Conservation (phyloP, 2,797 vertebrate genomes). For the Neostethus bicornis region DNA sequence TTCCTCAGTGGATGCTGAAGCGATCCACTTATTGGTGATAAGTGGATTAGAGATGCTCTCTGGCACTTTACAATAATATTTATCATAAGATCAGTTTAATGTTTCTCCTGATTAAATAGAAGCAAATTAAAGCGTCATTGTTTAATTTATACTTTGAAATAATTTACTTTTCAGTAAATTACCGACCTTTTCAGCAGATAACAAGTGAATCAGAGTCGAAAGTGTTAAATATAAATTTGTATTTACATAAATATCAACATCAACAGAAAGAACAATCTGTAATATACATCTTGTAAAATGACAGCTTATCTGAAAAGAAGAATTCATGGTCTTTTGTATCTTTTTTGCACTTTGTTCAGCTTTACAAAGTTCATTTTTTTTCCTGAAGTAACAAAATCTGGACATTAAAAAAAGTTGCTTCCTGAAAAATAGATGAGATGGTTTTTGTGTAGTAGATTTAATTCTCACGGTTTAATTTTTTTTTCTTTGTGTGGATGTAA, state of each 20-base stretch:
- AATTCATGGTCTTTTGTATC: constrained; percentile 45
- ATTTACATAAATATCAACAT: constrained; percentile 98
- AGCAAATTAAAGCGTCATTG: no score
- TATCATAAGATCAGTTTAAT: no score
- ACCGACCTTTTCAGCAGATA: no score
- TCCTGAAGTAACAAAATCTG: constrained; percentile 71
- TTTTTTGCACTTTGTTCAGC: constrained; percentile 70
- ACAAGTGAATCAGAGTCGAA: constrained; percentile 45
- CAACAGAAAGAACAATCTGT: constrained; percentile 85
- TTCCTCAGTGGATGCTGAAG: no score
- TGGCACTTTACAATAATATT: no score
- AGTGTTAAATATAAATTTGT: constrained; percentile 96
- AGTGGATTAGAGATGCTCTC: no score
- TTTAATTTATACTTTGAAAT: no score
- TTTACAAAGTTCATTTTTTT: constrained; percentile 63
- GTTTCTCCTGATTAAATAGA: no score
- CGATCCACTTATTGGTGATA: no score
- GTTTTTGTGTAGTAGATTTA: constrained; percentile 63
- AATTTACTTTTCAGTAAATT: no score
- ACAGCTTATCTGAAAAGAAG: constrained; percentile 73
- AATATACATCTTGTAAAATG: constrained; percentile 87
- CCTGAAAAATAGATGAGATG: constrained; percentile 65
- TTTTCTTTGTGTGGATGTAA: constrained; percentile 31
- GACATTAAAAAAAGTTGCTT: constrained; percentile 60
- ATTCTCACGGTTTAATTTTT: constrained; percentile 23